Evolutionary conservation across 1,140 invertebrate genomes (phyloP).

Genomic region (Gonioctena quinquepunctata): DNA sequence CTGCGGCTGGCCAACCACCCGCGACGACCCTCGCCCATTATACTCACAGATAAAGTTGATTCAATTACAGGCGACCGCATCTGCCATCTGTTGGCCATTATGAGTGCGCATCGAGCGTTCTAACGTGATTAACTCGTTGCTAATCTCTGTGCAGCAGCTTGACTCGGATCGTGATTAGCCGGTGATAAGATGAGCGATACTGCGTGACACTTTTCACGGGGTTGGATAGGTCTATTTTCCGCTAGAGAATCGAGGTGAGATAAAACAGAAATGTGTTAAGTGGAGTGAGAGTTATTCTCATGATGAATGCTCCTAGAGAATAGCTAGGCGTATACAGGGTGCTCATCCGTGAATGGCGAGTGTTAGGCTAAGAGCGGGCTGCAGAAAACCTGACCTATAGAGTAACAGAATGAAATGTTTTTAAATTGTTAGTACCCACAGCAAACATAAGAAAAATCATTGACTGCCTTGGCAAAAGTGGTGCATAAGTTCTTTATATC

Average conservation of each 20-base stretch:
- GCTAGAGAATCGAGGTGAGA: background rate
- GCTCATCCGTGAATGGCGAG: too few species aligned
- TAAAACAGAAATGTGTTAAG: too few species aligned
- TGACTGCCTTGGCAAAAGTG: too few species aligned
- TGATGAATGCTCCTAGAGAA: too few species aligned
- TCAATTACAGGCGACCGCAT: slow-evolving; percentile 56
- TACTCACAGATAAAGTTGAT: slow-evolving; percentile 55
- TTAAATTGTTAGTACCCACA: too few species aligned
- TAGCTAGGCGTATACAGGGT: too few species aligned
- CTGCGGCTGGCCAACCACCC: slow-evolving; percentile 41
- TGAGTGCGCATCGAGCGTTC: slow-evolving; percentile 49
- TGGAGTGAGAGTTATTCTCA: too few species aligned
- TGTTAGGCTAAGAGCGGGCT: too few species aligned
- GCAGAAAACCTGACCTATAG: too few species aligned
- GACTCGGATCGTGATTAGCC: slow-evolving; percentile 26
- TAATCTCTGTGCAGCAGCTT: slow-evolving; percentile 39
- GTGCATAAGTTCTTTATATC: too few species aligned
- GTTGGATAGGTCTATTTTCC: slow-evolving; percentile 5
- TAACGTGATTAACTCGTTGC: slow-evolving; percentile 54
- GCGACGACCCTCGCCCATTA: slow-evolving; percentile 51
- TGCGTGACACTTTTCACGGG: background rate
- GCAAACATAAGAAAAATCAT: too few species aligned
- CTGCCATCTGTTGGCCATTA: slow-evolving; percentile 56
- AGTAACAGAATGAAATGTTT: too few species aligned
- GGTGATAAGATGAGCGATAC: slow-evolving; percentile 33